These are phyloP conservation scores for Trilocha varians DNA, from an alignment of 2,888 invertebrate species.

Conservation along the genomic window DNA sequence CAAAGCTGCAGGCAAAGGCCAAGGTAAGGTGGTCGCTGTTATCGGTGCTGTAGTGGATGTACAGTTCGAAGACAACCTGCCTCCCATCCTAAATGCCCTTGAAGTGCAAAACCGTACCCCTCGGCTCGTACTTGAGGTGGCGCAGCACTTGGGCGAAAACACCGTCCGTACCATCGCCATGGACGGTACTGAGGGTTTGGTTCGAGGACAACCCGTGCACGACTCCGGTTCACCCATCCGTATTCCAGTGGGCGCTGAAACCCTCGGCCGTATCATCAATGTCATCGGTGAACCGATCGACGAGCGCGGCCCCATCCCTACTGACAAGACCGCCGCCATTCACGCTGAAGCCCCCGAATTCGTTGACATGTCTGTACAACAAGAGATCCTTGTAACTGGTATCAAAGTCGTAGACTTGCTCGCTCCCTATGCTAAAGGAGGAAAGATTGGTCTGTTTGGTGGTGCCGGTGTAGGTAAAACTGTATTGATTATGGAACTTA, in stretches of 20 bases:
- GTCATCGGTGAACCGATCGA: slow-evolving; percentile 92
- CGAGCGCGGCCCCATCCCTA: slow-evolving; percentile 89
- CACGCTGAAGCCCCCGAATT: slow-evolving; percentile 94
- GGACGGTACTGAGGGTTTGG: slow-evolving; percentile 95
- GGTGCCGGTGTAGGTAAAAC: slow-evolving; percentile 98
- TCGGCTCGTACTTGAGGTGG: slow-evolving; percentile 86
- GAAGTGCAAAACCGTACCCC: slow-evolving; percentile 91
- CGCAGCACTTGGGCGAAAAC: slow-evolving; percentile 94
- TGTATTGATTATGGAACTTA: slow-evolving; percentile 96
- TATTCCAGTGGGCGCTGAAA: slow-evolving; percentile 92
- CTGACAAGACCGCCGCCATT: slow-evolving; percentile 85
- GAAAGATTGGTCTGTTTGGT: slow-evolving; percentile 94
- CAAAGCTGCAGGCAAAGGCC: slow-evolving; percentile 36
- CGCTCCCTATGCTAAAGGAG: slow-evolving; percentile 95
- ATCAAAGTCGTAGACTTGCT: slow-evolving; percentile 95
- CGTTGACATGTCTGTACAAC: slow-evolving; percentile 92
- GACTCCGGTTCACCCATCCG: slow-evolving; percentile 92
- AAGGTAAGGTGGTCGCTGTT: slow-evolving; percentile 90
- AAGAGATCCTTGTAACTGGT: slow-evolving; percentile 93
- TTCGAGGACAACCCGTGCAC: slow-evolving; percentile 87
- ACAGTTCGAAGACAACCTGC: slow-evolving; percentile 93
- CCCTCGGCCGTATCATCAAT: slow-evolving; percentile 94
- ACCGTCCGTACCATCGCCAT: slow-evolving; percentile 94
- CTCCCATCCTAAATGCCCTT: slow-evolving; percentile 95
- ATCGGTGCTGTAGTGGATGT: slow-evolving; percentile 99